These are phyloP conservation scores for Oreochromis aureus DNA, from an alignment of 2,113 vertebrate genomes.

Conservation along the genomic window DNA sequence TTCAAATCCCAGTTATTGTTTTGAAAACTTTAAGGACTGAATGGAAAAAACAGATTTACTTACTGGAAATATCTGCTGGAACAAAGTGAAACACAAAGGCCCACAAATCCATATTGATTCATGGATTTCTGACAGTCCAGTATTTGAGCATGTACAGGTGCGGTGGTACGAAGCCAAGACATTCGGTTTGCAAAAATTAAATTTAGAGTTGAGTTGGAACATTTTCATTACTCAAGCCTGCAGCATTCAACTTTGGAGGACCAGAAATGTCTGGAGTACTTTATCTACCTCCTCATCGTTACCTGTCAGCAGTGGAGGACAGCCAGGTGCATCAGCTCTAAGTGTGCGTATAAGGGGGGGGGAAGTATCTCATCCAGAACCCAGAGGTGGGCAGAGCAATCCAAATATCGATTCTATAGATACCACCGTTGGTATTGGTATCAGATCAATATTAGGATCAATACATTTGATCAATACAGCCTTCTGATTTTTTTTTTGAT, in stretches of 20 bases:
- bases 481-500: fast-evolving
- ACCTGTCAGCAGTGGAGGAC: background rate
- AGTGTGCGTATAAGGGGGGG: fast-evolving
- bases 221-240: background rate
- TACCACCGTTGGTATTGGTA: background rate
- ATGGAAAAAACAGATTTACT: background rate
- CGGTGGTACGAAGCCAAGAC: background rate
- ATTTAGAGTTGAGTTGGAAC: background rate
- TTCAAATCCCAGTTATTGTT: background rate
- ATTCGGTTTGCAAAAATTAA: background rate
- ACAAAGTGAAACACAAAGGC: background rate
- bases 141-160: background rate
- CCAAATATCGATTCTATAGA: background rate
- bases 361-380: background rate
- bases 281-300: background rate
- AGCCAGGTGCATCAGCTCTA: background rate
- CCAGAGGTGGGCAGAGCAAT: background rate
- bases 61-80: background rate
- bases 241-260: background rate
- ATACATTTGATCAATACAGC: background rate
- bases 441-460: background rate
- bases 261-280: background rate
- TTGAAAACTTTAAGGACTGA: background rate
- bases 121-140: background rate
- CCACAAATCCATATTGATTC: background rate